These are phyloP conservation scores for Mesochorus sp. DNA, from an alignment of 2,888 invertebrate genomes.

Conservation along the genomic window DNA sequence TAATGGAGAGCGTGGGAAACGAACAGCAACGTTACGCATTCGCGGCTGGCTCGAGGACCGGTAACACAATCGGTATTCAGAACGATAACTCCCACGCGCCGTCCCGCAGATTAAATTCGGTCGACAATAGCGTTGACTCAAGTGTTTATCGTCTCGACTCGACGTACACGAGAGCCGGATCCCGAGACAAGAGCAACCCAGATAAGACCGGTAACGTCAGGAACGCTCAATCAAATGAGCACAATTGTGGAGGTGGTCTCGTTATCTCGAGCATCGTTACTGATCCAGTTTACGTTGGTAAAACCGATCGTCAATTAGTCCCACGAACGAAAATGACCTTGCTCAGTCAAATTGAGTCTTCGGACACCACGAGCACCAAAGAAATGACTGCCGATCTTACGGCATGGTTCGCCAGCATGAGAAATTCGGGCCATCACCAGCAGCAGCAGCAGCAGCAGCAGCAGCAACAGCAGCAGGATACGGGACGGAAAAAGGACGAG, in stretches of 20 bases:
- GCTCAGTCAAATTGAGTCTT: constrained; percentile 75
- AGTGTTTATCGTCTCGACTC: constrained; percentile 49
- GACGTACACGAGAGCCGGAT: constrained; percentile 29
- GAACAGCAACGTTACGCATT: constrained; percentile 62
- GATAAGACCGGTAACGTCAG: constrained; percentile 46
- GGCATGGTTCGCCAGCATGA: constrained; percentile 79
- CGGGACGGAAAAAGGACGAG: constrained; percentile 30
- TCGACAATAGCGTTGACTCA: constrained; percentile 27
- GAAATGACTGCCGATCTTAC: constrained; percentile 77
- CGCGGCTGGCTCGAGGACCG: constrained; percentile 43
- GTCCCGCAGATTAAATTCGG: constrained; percentile 61
- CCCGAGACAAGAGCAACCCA: no score
- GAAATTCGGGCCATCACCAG: constrained; percentile 65
- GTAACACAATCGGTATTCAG: background rate
- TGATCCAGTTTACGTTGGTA: constrained; percentile 68
- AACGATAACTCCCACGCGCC: constrained; percentile 54
- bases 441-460: no score
- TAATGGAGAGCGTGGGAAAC: constrained; percentile 69
- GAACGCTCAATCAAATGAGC: constrained; percentile 39
- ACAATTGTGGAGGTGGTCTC: constrained; percentile 26
- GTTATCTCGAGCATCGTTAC: constrained; percentile 24
- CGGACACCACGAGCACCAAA: constrained; percentile 53
- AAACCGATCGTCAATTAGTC: constrained; percentile 66
- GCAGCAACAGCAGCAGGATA: no score
- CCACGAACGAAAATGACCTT: constrained; percentile 71